Percentiles rank a stretch among this genome's conserved stretches.
Evolutionary conservation across 2,113 vertebrate species (phyloP).

Genomic region (Chiloscyllium plagiosum): DNA sequence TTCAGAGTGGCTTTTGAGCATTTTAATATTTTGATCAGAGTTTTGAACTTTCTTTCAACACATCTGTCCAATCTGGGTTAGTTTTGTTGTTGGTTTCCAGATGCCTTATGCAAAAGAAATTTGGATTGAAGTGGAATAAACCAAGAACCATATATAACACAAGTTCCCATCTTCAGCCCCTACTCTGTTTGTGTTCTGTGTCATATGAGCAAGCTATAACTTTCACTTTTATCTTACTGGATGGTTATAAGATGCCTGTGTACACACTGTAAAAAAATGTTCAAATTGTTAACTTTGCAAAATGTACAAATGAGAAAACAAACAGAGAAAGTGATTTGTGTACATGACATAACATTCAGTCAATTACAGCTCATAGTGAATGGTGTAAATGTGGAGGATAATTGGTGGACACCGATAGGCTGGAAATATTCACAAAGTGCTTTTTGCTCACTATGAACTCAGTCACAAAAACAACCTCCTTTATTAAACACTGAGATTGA

Average conservation of each 20-base stretch:
- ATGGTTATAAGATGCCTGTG: neutral
- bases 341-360: neutral
- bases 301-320: neutral
- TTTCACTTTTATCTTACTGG: neutral
- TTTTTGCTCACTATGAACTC: neutral
- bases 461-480: neutral
- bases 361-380: neutral
- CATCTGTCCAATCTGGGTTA: neutral
- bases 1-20: neutral
- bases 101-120: neutral
- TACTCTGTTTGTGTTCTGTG: neutral
- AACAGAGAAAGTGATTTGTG: neutral
- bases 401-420: neutral
- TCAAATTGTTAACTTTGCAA: neutral
- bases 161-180: neutral
- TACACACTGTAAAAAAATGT: neutral
- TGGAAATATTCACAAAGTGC: neutral
- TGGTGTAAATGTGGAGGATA: neutral
- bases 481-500: neutral
- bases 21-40: neutral
- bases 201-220: neutral
- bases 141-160: neutral
- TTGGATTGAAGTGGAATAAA: neutral
- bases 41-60: neutral
- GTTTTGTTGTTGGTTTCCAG: neutral